Evolutionary conservation across 92 coral and sea anemone genomes (phyloP).

Genomic region (Umimayanthus chanpuru): DNA sequence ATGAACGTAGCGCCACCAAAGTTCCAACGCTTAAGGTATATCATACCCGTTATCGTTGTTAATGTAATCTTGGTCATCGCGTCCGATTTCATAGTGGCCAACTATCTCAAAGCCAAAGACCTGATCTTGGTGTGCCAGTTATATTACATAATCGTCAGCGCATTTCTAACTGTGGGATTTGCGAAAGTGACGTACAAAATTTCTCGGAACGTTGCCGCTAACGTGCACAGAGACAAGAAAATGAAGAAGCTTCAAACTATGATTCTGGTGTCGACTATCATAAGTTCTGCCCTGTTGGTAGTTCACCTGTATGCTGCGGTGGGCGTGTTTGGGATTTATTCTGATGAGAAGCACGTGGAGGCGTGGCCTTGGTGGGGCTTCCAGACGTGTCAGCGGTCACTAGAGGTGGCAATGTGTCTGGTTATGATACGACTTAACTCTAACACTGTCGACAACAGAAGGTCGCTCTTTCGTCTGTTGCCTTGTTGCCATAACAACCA

Average conservation of each 20-base stretch:
- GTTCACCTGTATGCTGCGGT: conserved; percentile 84
- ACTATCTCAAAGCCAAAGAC: conserved; percentile 73
- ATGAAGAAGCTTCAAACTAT: conserved; percentile 75
- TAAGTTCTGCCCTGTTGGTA: conserved; percentile 49
- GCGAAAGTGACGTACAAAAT: conserved; percentile 83
- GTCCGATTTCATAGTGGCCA: conserved; percentile 78
- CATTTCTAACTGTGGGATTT: conserved; percentile 74
- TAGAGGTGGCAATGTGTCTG: conserved; percentile 71
- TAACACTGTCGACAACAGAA: conserved; percentile 30
- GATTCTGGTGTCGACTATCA: conserved; percentile 66
- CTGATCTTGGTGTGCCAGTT: conserved; percentile 89
- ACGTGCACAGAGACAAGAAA: conserved; percentile 57
- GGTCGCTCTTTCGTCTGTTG: conserved; percentile 15
- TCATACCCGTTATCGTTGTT: conserved; percentile 67
- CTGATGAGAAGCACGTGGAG: conserved; percentile 70
- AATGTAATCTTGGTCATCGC: conserved; percentile 81
- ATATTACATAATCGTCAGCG: conserved; percentile 68
- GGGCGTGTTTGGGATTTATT: conserved; percentile 95
- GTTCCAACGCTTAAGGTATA: conserved; percentile 78
- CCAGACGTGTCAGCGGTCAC: conserved; percentile 72
- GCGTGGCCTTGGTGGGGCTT: conserved; percentile 98
- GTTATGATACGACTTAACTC: conserved; percentile 68
- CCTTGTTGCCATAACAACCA: conserved; percentile 31
- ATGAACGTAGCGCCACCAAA: conserved; percentile 94
- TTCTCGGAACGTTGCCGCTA: conserved; percentile 70